Base-by-base conservation (phyloP, 2,113 vertebrate genomes). In the Hippocampus barbouri region DNA sequence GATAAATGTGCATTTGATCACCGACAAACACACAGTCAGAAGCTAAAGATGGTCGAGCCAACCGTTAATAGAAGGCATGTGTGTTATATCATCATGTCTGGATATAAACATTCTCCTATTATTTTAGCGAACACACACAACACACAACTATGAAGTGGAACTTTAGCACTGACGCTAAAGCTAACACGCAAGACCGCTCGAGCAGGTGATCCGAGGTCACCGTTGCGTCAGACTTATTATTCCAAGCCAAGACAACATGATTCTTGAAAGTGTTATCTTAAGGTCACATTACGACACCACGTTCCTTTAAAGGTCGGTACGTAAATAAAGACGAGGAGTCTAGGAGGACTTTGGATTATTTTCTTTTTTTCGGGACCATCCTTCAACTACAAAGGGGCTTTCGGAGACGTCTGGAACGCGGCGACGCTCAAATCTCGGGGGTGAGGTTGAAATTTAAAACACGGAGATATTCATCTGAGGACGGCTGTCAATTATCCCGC, bases 381-480 rank as follows among this genome's bases (percentile, higher is more conserved):
- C 21, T 64, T 64, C 21, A 40, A 41, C 20, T 40, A 64, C 38
- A 64, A 65, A 65, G 40, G n/a, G 21, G 63, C 27, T 61, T 61
- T 61, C 6, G 15, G 27, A 61, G 27, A 61, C 21, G 63, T 65
- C 62, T 69, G 76, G 70, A 66, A 77, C 34, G 64, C 40, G 30
- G 74, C 73, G 57, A 71, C 38, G n/a, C n/a, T 18, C 49, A 76
- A 62, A 62, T 71, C 72, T 79, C 71, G 49, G 25, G 69, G 62
- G 73, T 65, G 69, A 77, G 74, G 70, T 47, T 60, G 54, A 71
- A 76, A 76, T 80, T 71, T 30, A 81, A 43, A 77, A 77, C 74
- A 77, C 20, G 61, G 56, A n/a, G 66, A 85, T 74, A 77, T 69
- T 83, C 73, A 79, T 80, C 68, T n/a, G 61, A 76, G 30, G 75